Evolutionary conservation across 2,797 vertebrate genomes (phyloP).

Genomic region (Enteromius mattozi): DNA sequence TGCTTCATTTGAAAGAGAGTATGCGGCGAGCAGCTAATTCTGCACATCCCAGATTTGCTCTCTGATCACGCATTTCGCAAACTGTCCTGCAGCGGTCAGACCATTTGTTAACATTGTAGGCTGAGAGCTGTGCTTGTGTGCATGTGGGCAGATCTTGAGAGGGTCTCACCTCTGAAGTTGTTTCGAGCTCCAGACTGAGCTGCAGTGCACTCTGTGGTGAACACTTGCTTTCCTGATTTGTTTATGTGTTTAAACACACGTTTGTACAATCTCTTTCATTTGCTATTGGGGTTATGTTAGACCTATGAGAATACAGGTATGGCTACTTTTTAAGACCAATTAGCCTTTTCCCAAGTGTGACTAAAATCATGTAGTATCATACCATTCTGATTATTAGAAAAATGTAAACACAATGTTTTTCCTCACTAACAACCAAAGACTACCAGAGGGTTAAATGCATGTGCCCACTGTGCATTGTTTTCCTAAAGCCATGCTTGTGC

Average conservation of each 20-base stretch:
- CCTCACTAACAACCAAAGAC: not conserved
- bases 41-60: conserved; percentile 7
- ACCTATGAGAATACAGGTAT: not conserved
- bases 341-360: not conserved
- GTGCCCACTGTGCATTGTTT: not conserved
- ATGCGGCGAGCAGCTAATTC: not conserved
- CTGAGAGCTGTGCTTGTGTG: not conserved
- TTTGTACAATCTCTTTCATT: not conserved
- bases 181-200: not conserved
- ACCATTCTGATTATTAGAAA: not conserved
- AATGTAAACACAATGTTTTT: not conserved
- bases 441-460: not conserved
- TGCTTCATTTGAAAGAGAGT: conserved; percentile 20
- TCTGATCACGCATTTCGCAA: not conserved
- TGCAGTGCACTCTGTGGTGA: not conserved
- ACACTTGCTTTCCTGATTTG: not conserved
- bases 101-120: not conserved
- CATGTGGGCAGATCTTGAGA: not conserved
- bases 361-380: not conserved
- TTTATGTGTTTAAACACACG: not conserved
- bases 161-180: not conserved
- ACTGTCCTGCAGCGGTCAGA: not conserved
- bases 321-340: not conserved
- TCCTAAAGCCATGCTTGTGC: not conserved
- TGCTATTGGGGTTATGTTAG: not conserved